Conservation (phyloP, 2,113 vertebrate genomes). For the Apeltes quadracus region DNA sequence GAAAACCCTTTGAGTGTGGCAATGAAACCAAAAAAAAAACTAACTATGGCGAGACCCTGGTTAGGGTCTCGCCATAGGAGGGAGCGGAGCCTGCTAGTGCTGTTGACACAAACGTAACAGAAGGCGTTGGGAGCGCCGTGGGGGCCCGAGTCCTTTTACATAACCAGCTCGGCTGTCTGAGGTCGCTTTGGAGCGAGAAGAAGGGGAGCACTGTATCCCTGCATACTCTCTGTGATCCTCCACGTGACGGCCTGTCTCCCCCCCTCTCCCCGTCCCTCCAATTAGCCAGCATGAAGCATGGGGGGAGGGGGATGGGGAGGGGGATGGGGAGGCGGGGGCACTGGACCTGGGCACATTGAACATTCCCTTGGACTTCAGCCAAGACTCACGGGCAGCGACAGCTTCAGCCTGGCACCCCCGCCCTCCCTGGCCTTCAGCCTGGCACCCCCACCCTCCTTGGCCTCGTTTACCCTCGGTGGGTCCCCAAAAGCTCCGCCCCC, state of each 20-base stretch:
- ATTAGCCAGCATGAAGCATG: slow-evolving; percentile 61
- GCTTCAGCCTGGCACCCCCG: slow-evolving; percentile 45
- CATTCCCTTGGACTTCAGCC: slow-evolving; percentile 77
- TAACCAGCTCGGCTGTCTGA: slow-evolving; percentile 47
- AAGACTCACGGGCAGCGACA: slow-evolving; percentile 66
- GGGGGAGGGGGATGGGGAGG: too few relatives aligned
- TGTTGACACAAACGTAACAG: slow-evolving; percentile 54
- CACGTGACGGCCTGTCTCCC: slow-evolving; percentile 46
- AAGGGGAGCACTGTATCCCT: slow-evolving; percentile 51
- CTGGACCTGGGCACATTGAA: slow-evolving; percentile 58
- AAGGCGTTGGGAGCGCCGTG: slow-evolving; percentile 35
- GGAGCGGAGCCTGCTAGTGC: slow-evolving; percentile 5
- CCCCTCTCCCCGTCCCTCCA: slow-evolving; percentile 53
- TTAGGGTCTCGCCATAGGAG: slow-evolving; percentile 14
- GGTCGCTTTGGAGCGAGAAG: slow-evolving; percentile 41
- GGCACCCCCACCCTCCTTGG: slow-evolving; percentile 18
- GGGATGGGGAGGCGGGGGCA: slow-evolving; percentile 52
- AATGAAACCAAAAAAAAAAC: too few relatives aligned
- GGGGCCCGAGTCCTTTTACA: slow-evolving; percentile 50
- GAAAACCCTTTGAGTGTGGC: slow-evolving; percentile 3
- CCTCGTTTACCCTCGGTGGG: slow-evolving; percentile 60
- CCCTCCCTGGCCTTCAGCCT: slow-evolving; percentile 49
- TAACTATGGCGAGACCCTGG: too few relatives aligned
- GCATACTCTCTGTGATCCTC: slow-evolving; percentile 40
- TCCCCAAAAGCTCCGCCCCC: slow-evolving; percentile 52